Percentiles rank a stretch among this genome's conserved stretches.
phyloP scores from a whole-genome alignment of 2,888 invertebrate species.

The Thumatha senex region DNA sequence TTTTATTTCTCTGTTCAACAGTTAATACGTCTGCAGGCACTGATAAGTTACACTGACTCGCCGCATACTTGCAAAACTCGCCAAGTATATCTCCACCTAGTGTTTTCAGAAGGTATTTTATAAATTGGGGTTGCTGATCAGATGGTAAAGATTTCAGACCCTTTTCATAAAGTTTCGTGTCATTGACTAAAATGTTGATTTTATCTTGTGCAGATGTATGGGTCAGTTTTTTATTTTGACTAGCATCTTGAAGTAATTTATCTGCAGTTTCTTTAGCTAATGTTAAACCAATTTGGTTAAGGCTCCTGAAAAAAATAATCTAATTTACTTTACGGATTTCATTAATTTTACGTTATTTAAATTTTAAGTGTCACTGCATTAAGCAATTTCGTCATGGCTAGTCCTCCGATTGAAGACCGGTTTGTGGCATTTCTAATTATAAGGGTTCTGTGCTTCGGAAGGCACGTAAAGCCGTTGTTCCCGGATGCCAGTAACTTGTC shows the following conservation, averaged over 20 bases:
- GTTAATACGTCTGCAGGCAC: slow-evolving; percentile 84
- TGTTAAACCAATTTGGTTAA: slow-evolving; percentile 86
- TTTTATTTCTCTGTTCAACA: slow-evolving; percentile 87
- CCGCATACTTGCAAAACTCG: slow-evolving; percentile 90
- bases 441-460: too few species aligned
- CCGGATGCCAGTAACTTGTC: too few species aligned
- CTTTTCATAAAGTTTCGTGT: slow-evolving; percentile 91
- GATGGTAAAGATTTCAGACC: slow-evolving; percentile 86
- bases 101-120: slow-evolving; percentile 93
- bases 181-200: slow-evolving; percentile 88
- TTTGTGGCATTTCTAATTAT: too few species aligned
- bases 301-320: slow-evolving; percentile 64
- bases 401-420: too few species aligned
- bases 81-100: slow-evolving; percentile 92
- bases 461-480: too few species aligned
- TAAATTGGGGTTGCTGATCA: slow-evolving; percentile 86
- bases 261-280: slow-evolving; percentile 90
- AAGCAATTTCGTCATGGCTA: too few species aligned
- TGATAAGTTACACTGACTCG: slow-evolving; percentile 87
- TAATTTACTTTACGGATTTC: too few species aligned
- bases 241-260: slow-evolving; percentile 88
- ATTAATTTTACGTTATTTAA: too few species aligned
- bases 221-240: slow-evolving; percentile 88
- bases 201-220: slow-evolving; percentile 93
- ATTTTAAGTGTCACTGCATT: too few species aligned